phyloP scores from a whole-genome alignment of 2,113 vertebrate species.

The Charadrius vociferus region DNA sequence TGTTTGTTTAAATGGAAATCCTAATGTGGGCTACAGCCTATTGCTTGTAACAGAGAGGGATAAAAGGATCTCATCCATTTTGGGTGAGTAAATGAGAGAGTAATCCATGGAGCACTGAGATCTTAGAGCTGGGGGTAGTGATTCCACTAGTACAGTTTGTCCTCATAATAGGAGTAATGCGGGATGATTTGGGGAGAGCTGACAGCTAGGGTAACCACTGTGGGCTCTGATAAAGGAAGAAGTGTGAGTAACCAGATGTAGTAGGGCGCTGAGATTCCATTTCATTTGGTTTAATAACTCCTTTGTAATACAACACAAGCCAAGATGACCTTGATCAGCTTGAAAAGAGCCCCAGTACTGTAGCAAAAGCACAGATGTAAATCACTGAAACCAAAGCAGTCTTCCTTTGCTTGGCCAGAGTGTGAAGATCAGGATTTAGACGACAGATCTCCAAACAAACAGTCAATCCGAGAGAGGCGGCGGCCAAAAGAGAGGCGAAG shows the following conservation, averaged over 20 bases:
- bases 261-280: neutral
- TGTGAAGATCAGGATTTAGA: constrained; percentile 75
- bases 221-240: neutral
- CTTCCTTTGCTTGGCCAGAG: constrained; percentile 71
- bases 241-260: neutral
- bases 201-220: neutral
- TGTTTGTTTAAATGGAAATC: neutral
- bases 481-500: constrained; percentile 70
- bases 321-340: neutral
- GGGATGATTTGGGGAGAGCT: neutral
- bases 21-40: neutral
- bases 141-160: neutral
- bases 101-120: neutral
- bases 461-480: constrained; percentile 70
- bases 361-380: neutral
- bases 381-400: constrained; percentile 48
- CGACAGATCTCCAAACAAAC: constrained; percentile 61
- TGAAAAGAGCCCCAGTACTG: neutral
- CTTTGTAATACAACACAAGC: neutral
- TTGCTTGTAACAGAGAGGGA: neutral
- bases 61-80: neutral
- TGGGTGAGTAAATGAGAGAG: neutral
- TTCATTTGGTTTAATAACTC: neutral
- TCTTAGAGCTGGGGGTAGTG: neutral
- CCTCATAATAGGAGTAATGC: neutral